Percentiles rank a stretch among this genome's conserved stretches.
phyloP scores from a whole-genome alignment of 2,888 invertebrate species.

The Yponomeuta sedellus region DNA sequence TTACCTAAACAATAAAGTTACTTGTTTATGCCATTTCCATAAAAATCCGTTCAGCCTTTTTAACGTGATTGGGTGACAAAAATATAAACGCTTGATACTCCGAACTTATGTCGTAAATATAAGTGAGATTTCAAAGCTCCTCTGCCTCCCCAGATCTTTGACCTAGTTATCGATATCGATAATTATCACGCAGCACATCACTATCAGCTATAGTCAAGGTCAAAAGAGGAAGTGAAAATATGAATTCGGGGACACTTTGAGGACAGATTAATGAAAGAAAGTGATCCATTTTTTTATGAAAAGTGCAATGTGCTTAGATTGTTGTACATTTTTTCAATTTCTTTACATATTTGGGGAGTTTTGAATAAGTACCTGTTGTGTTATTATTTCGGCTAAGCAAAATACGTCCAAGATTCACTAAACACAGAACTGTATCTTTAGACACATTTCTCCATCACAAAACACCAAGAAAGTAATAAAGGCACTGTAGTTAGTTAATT shows the following conservation, averaged over 20 bases:
- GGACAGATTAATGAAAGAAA: background rate
- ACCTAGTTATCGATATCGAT: background rate
- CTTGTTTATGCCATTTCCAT: no score
- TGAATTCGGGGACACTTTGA: background rate
- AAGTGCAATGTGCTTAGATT: background rate
- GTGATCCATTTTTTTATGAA: background rate
- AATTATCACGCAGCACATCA: slow-evolving; percentile 3
- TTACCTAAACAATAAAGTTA: no score
- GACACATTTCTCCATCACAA: background rate
- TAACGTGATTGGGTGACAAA: no score
- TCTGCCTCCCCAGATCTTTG: background rate
- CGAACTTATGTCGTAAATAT: no score
- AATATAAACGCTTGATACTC: no score
- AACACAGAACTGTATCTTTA: background rate
- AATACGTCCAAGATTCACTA: background rate
- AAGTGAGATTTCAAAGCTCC: background rate
- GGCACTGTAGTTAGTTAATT: background rate
- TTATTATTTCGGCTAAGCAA: background rate
- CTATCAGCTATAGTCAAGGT: slow-evolving; percentile 2
- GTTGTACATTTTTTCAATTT: background rate
- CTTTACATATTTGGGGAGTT: background rate
- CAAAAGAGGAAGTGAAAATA: slow-evolving; percentile 1
- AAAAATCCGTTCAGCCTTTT: no score
- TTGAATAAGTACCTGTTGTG: background rate
- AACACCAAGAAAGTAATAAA: background rate